Conservation (phyloP, 23 tunicate genomes). For the Halocynthia aurantium region DNA sequence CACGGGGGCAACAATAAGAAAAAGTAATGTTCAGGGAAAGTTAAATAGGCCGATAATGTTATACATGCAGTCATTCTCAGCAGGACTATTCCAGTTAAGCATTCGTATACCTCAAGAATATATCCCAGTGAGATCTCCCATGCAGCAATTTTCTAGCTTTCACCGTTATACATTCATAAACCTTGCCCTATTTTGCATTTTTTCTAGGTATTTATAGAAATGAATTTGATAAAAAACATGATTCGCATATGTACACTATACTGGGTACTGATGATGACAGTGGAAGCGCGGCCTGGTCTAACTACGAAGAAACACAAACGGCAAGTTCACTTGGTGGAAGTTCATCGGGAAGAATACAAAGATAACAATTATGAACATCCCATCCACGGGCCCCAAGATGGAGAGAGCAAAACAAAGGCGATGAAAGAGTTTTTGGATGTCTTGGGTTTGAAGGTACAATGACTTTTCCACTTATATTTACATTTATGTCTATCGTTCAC, state of each 20-base stretch:
- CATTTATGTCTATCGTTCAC: too few relatives aligned
- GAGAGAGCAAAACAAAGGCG: slow-evolving; percentile 20
- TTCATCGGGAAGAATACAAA: too few relatives aligned
- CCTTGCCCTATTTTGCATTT: background rate
- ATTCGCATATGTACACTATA: too few relatives aligned
- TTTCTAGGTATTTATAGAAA: background rate
- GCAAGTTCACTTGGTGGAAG: background rate
- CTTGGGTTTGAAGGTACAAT: slow-evolving; percentile 39
- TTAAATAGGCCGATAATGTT: background rate
- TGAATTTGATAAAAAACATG: background rate
- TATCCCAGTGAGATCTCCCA: too few relatives aligned
- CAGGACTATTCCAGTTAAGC: background rate
- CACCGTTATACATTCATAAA: background rate
- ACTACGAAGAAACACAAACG: background rate
- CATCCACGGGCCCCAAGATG: background rate
- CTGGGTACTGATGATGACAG: background rate
- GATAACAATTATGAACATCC: too few relatives aligned
- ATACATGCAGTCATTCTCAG: background rate
- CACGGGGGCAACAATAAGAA: slow-evolving; percentile 3
- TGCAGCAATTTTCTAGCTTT: background rate
- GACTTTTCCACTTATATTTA: too few relatives aligned
- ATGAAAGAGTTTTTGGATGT: slow-evolving; percentile 33
- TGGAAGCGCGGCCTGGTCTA: background rate
- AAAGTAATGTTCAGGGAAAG: background rate
- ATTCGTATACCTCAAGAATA: too few relatives aligned